Conservation (phyloP, 1,140 invertebrate species). For the Caenorhabditis latens region DNA sequence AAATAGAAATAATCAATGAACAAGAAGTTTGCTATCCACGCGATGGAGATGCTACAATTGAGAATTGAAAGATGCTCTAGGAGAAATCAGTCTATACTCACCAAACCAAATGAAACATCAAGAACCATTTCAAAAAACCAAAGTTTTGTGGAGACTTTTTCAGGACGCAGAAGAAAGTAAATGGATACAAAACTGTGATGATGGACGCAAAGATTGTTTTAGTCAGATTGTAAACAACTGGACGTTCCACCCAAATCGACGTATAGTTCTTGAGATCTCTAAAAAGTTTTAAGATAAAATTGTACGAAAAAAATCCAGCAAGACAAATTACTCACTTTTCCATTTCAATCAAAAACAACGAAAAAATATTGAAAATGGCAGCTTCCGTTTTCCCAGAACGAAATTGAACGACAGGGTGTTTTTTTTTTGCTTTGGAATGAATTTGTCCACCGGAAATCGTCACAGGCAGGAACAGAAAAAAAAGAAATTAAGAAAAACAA, state of each 20-base stretch:
- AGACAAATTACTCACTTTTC: not conserved
- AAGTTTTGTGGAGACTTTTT: not conserved
- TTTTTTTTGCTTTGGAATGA: no score
- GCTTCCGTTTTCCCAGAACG: no score
- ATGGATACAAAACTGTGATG: not conserved
- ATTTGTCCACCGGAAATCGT: no score
- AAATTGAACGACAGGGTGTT: no score
- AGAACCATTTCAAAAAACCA: slow-evolving; percentile 12
- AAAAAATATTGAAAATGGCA: no score
- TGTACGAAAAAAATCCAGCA: not conserved
- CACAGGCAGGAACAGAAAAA: no score
- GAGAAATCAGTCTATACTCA: not conserved
- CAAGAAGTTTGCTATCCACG: not conserved
- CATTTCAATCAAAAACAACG: not conserved
- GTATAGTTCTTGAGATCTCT: not conserved
- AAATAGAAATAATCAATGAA: slow-evolving; percentile 5
- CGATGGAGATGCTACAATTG: not conserved
- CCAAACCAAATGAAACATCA: slow-evolving; percentile 1
- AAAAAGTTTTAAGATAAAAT: not conserved
- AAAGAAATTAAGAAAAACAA: no score
- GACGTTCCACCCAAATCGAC: not conserved
- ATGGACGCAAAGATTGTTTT: not conserved
- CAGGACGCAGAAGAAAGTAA: not conserved
- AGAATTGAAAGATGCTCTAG: not conserved
- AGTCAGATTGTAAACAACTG: not conserved